Base-by-base conservation (phyloP, 2,113 vertebrate species). In the Pangasianodon gigas region DNA sequence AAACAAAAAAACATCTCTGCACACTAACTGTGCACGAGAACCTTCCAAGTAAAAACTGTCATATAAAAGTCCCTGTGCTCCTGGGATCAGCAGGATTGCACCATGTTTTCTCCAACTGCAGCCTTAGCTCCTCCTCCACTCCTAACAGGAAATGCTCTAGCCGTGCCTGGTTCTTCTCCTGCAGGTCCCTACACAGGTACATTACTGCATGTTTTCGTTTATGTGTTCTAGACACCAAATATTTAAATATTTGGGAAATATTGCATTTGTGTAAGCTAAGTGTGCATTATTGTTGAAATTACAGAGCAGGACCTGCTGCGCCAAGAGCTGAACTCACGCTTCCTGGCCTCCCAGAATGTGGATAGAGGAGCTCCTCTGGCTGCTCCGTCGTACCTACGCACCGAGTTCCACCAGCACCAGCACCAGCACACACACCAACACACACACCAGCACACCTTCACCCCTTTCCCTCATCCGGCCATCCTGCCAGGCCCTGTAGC, bases 351-450 rank as follows among this genome's bases (percentile, higher is more conserved):
- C 26, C 96, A 95, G 92, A 94, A 93, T 80, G 93, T 91, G 32
- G 95, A 95, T 62, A 77, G 89, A 54, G 95, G 96, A 93, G 93
- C 71, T 14, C 29, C 87, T 24, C 60, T 83, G 13, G 82, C 85
- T 44, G n/a, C 89, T 26, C 71, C 82, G 0, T 74, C 32, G 2
- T 90, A 88, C 74, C 85, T 86, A 16, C 90, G 84, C 87, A 87
- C 85, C 0, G 90, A 92, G 92, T 89, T 87, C 77, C 89, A 87
- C 58, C 92, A 88, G 14, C 93, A 88, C 75, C 86, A 4, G 75
- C 96, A 96, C 94, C 96, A 97, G 93, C 96, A 96, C 94, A 96
- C 96, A 95, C 96, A 97, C 92, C 96, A 96, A 92, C 95, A 90
- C 87, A n/a, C 46, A n/a, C 91, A 95, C 91, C 96, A 95, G 93